Evolutionary conservation across 2,113 vertebrate species (phyloP).

Genomic region (Mesembrinibis cayennensis): DNA sequence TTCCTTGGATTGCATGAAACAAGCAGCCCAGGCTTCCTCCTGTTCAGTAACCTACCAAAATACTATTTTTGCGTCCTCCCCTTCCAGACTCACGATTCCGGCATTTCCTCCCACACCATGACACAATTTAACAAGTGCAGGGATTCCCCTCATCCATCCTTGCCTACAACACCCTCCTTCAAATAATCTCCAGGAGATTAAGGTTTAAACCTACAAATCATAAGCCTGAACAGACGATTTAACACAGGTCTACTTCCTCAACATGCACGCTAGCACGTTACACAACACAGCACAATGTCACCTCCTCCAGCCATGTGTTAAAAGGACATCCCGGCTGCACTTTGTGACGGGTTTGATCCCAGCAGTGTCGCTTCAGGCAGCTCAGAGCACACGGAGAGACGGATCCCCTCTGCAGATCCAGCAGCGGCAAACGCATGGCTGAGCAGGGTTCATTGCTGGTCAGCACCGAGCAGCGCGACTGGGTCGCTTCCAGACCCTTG

Average conservation of each 20-base stretch:
- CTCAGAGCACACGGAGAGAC: not conserved
- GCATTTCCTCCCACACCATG: not conserved
- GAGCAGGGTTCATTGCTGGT: not conserved
- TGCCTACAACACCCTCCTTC: not conserved
- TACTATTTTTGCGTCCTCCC: not conserved
- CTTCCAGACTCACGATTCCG: not conserved
- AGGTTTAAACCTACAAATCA: not conserved
- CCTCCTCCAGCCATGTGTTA: not conserved
- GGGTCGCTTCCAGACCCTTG: not conserved
- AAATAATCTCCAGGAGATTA: slow-evolving; percentile 5
- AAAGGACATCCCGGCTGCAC: not conserved
- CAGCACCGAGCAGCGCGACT: fast-evolving
- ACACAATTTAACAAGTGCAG: not conserved
- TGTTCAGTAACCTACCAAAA: not conserved
- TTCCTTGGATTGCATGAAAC: not conserved
- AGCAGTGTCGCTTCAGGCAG: fast-evolving
- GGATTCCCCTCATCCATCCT: not conserved
- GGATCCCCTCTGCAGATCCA: not conserved
- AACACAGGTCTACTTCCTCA: not conserved
- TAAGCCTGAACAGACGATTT: not conserved
- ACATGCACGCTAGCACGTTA: not conserved
- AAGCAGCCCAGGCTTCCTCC: not conserved
- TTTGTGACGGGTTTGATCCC: not conserved
- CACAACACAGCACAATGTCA: not conserved
- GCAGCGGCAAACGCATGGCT: not conserved